Base-by-base conservation (phyloP, 2,888 invertebrate genomes). In the Coecobrya sp. region DNA sequence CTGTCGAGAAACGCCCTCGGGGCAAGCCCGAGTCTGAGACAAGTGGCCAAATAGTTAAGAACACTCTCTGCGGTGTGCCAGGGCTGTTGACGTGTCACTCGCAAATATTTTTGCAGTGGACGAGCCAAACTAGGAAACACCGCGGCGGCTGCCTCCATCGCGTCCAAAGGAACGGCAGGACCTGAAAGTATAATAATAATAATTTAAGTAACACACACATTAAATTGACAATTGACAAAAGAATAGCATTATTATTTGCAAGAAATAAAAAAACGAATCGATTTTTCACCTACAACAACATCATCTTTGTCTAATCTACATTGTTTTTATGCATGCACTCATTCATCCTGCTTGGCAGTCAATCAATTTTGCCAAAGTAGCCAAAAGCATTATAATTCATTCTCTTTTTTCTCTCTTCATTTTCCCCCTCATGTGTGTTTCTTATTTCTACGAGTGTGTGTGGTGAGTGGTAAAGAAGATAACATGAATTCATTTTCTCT, bases 61-160 rank as follows among this genome's bases (percentile, higher is more conserved):
- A 99, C 99, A 27, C 98, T 97, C 95, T 99, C 99, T 84, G 99
- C 98, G 0, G 98, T 98, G 96, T 99, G 99, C 87, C 99, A 96
- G 0, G 99, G 99, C 96, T 99, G 99, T 95, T 99, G 99, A 0
- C 99, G 96, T 0, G 99, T 99, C 1, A 99, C 98, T 11, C 99
- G 97, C 91, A 99, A 96, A 96, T 98, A 99, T 96, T 99, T 99
- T 96, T 99, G 99, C 94, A 99, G 96, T 0, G 99, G 98, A 90
- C 99, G 97, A 0, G 99, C 99, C 96, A 99, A 97, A 8, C 99
- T 99, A 0, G 99, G 99, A 95, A 99, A 99, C 89, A 99, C 98
- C 0, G 99, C 99, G 96, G 99, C 98, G 0, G 99, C 99, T 3
- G 99, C 99, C 96, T 99, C 99, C 95, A 98, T 97, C 0, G 99